Percentiles rank a stretch among this genome's conserved stretches.
Conservation (phyloP, 92 coral and sea anemone species). For the Paramuricea clavata region DNA sequence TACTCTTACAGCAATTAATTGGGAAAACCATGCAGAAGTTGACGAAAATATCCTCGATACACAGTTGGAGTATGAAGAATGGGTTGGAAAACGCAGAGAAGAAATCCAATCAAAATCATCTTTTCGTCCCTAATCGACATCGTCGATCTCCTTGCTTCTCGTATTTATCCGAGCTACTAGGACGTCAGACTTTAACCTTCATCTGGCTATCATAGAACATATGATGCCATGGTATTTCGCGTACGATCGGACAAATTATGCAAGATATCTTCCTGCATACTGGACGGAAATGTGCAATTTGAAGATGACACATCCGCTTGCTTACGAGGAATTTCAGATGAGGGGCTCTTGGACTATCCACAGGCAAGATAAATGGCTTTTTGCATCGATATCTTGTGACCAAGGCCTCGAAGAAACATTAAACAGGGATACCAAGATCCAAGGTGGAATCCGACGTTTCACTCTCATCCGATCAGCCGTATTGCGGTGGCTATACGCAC, state of each 20-base stretch:
- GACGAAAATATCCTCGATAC: background rate
- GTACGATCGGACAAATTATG: constrained; percentile 12
- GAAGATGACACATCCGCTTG: constrained; percentile 6
- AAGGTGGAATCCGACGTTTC: background rate
- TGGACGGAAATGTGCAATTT: constrained; percentile 5
- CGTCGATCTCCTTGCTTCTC: background rate
- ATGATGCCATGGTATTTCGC: constrained; percentile 31
- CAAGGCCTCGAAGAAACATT: constrained; percentile 6
- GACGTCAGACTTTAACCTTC: constrained; percentile 20
- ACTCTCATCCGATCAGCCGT: constrained; percentile 12
- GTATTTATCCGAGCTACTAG: background rate
- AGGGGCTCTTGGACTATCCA: constrained; percentile 2
- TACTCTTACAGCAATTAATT: background rate
- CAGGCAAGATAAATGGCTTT: constrained; percentile 1
- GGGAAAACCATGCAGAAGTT: background rate
- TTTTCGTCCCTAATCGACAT: background rate
- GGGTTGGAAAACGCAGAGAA: background rate
- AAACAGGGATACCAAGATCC: constrained; percentile 16
- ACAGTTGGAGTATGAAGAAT: background rate
- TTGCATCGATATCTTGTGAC: background rate
- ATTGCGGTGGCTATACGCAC: constrained; percentile 2
- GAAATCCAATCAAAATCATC: background rate
- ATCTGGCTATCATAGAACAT: background rate
- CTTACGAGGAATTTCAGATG: background rate
- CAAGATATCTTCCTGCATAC: background rate